Percentiles rank a stretch among this genome's conserved stretches.
These are phyloP conservation scores for Geotrypetes seraphini DNA, from an alignment of 2,797 vertebrate species.

Conservation along the genomic window DNA sequence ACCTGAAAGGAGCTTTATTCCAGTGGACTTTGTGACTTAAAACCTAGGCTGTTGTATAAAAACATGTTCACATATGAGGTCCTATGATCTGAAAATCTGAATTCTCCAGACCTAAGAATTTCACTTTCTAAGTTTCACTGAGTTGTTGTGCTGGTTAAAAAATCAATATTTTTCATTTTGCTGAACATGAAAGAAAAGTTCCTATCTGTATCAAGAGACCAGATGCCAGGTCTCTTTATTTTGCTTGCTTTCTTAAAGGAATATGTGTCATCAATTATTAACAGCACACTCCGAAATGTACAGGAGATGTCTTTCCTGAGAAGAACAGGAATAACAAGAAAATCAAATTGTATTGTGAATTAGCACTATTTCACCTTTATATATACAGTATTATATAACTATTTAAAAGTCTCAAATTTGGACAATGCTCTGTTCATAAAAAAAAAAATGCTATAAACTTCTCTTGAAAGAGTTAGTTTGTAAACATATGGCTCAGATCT, in stretches of 20 bases:
- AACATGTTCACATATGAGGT: too few relatives aligned
- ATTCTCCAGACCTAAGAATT: too few relatives aligned
- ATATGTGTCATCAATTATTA: constrained; percentile 26
- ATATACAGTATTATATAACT: background rate
- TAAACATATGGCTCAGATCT: background rate
- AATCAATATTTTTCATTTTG: constrained; percentile 41
- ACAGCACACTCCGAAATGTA: constrained; percentile 15
- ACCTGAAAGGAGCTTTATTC: too few relatives aligned
- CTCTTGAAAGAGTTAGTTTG: background rate
- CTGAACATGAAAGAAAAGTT: constrained; percentile 10
- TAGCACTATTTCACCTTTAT: background rate
- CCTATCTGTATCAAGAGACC: background rate
- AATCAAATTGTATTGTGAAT: background rate
- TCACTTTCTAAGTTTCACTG: too few relatives aligned
- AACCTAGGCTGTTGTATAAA: too few relatives aligned
- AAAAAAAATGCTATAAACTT: background rate
- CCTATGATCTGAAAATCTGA: too few relatives aligned
- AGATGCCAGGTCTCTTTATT: constrained; percentile 5
- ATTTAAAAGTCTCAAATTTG: background rate
- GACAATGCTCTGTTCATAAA: background rate
- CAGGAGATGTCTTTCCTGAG: constrained; percentile 7
- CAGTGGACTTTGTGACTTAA: too few relatives aligned
- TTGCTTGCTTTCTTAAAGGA: constrained; percentile 14
- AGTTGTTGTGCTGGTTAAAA: background rate
- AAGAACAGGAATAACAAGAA: background rate